Evolutionary conservation across 2,113 vertebrate species (phyloP).

Genomic region (Falco punctatus): DNA sequence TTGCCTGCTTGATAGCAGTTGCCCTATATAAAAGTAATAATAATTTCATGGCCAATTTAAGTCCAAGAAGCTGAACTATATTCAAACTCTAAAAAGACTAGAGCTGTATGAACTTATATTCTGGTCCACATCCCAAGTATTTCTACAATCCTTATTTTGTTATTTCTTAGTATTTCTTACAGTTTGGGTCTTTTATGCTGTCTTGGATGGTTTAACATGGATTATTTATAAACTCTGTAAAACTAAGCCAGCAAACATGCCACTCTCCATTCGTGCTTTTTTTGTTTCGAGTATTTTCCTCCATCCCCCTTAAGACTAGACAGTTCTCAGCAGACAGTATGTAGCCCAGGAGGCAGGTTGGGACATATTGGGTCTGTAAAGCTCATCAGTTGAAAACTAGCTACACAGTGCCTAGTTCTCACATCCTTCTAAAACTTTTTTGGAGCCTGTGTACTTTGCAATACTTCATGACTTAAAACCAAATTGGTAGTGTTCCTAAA

Average conservation of each 20-base stretch:
- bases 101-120: conserved; percentile 24
- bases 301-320: background rate
- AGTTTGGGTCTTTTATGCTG: background rate
- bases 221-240: conserved; percentile 25
- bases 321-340: background rate
- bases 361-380: background rate
- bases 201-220: conserved; percentile 21
- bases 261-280: conserved; percentile 4
- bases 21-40: conserved; percentile 29
- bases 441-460: background rate
- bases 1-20: conserved; percentile 49
- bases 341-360: background rate
- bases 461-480: background rate
- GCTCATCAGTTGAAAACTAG: background rate
- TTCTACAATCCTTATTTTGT: background rate
- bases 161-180: conserved; percentile 3
- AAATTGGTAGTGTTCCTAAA: background rate
- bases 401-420: background rate
- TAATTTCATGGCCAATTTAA: conserved; percentile 32
- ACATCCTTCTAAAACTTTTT: background rate
- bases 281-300: background rate
- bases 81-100: background rate
- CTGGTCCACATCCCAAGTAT: conserved; percentile 3
- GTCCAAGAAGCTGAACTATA: background rate
- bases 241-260: conserved; percentile 34